phyloP scores from a whole-genome alignment of 1,140 invertebrate genomes.

The Mercenaria mercenaria region DNA sequence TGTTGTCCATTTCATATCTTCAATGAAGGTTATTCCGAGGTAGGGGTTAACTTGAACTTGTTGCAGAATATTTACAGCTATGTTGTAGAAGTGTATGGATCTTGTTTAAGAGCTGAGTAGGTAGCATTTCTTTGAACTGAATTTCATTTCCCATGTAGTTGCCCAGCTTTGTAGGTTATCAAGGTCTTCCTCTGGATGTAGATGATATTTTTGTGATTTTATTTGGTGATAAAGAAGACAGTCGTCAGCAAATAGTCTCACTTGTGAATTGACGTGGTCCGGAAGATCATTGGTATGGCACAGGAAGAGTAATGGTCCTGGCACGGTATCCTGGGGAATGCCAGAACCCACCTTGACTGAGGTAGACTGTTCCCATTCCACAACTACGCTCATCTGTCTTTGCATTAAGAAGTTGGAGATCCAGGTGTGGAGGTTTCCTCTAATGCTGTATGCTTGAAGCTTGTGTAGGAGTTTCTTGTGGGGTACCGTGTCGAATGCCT shows the following conservation, averaged over 20 bases:
- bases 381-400: conserved; percentile 22
- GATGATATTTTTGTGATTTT: background rate
- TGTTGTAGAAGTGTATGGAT: no score
- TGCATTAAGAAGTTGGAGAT: background rate
- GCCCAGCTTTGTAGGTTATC: background rate
- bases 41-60: no score
- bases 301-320: conserved; percentile 35
- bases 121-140: no score
- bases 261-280: conserved; percentile 50
- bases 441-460: background rate
- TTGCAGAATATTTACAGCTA: no score
- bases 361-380: conserved; percentile 34
- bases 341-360: background rate
- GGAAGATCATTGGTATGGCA: conserved; percentile 68
- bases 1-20: no score
- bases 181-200: conserved; percentile 15
- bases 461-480: conserved; percentile 29
- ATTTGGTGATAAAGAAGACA: conserved; percentile 46
- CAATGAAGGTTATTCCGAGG: no score
- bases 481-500: background rate
- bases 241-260: conserved; percentile 66
- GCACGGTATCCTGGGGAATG: conserved; percentile 11
- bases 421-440: background rate
- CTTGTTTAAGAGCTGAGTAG: no score
- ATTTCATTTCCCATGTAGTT: no score